Evolutionary conservation across 2,888 invertebrate species (phyloP), one percentile per base, ranked within the genome.

Genomic region (Polydrusus tereticollis): DNA sequence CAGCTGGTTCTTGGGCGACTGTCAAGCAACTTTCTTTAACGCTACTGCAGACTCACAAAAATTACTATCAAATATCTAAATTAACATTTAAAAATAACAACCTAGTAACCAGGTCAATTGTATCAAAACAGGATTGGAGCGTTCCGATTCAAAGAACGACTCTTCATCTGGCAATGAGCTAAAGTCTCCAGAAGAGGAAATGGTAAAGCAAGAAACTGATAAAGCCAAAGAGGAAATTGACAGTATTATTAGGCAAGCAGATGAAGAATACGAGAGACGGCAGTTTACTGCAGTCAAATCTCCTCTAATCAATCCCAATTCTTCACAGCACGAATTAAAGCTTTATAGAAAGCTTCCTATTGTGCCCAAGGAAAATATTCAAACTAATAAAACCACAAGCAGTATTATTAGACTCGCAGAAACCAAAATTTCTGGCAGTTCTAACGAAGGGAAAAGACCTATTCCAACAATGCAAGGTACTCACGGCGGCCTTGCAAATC

Each of bases 171-270:
- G 45, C 26, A 62, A 10, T 21, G 64, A 66, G 18, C 1, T 23
- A 29, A 59, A 60, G 10, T 41, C 66, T 16, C 29, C 47, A 38
- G 45, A 55, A 23, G 41, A 50, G 38, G 36, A 59, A 52, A 16
- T 23, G 21, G 45, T 43, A 21, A 52, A 59, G 14, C n/a, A 67
- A n/a, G 62, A 66, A 26, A 29, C 57, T 10, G 65, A 74, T 63
- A 72, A 78, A 80, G 70, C 74, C 76, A 18, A 80, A 80, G 66
- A 75, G 78, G 52, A 82, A 82, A 55, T 85, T 60, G 84, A 85
- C 65, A 80, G 80, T 58, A 85, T 85, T 47, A 85, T 85, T n/a
- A 78, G 81, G 23, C 80, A 82, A 29, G 85, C 85, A 0, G 81
- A 80, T 7, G 78, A 83, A 60, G 85, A 85, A 73, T 84, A 85